These are phyloP conservation scores for Chinchilla lanigera DNA, from an alignment of 2,113 vertebrate genomes.

Conservation along the genomic window DNA sequence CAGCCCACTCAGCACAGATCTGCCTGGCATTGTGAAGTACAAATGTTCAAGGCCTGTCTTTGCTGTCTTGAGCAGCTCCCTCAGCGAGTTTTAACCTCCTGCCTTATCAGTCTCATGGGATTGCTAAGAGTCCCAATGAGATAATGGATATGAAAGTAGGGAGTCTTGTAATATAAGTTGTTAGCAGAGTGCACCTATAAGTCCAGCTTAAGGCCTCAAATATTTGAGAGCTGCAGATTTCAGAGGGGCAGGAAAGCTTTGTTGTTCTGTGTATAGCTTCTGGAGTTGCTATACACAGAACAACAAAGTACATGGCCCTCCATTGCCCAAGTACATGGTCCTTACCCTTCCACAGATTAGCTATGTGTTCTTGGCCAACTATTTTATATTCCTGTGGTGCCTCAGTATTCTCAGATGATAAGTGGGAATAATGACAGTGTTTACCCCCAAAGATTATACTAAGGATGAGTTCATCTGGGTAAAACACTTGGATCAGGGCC, in stretches of 20 bases:
- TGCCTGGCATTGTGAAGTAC: neutral
- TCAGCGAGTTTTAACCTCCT: neutral
- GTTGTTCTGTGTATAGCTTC: neutral
- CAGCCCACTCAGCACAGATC: neutral
- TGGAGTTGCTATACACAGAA: too few species aligned
- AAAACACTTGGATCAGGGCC: neutral
- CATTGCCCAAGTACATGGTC: neutral
- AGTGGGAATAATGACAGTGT: neutral
- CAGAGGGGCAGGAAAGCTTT: neutral
- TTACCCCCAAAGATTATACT: neutral
- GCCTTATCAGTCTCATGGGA: neutral
- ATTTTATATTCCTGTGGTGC: neutral
- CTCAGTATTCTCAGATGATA: slow-evolving; percentile 23
- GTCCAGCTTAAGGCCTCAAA: too few species aligned
- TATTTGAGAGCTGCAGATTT: neutral
- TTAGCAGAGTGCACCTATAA: neutral
- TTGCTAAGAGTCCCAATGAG: slow-evolving; percentile 17
- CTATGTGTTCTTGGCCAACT: neutral
- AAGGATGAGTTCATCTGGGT: neutral
- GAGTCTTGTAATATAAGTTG: neutral
- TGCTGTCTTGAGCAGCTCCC: neutral
- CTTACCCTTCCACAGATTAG: neutral
- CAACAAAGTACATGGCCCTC: too few species aligned
- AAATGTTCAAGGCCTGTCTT: neutral
- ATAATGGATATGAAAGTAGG: neutral